Evolutionary conservation across 2,888 invertebrate species (phyloP).

Genomic region (Cotesia congregata): DNA sequence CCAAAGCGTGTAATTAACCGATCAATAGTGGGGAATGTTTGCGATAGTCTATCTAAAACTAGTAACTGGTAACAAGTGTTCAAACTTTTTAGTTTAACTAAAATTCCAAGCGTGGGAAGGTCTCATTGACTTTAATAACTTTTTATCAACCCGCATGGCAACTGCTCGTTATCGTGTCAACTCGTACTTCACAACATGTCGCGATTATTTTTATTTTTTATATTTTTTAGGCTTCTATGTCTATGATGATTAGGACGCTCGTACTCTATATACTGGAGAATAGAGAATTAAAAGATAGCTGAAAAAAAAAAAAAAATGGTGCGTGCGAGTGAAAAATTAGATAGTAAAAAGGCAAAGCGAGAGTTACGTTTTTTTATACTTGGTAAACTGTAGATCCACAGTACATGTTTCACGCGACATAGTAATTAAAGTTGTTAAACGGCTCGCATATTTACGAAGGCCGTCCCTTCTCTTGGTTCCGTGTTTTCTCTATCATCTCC

Average conservation of each 20-base stretch:
- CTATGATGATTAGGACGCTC: not conserved
- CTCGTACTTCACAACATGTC: conserved; percentile 8
- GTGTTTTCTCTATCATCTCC: not conserved
- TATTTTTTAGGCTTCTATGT: not conserved
- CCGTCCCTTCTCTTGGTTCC: conserved; percentile 4
- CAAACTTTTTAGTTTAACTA: not conserved
- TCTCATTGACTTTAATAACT: conserved; percentile 11
- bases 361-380: not conserved
- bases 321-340: not conserved
- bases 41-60: conserved; percentile 6
- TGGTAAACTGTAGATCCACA: not conserved
- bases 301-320: not conserved
- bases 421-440: conserved; percentile 27
- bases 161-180: conserved; percentile 14
- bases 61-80: not conserved
- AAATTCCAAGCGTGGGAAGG: conserved; percentile 25
- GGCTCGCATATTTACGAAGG: conserved; percentile 18
- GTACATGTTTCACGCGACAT: not conserved
- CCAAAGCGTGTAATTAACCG: no score
- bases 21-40: no score
- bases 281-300: no score
- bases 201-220: not conserved
- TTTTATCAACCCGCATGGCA: conserved; percentile 33
- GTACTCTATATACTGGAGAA: no score
- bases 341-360: not conserved